A percentile compares a stretch with the other conserved stretches of the same genome.
These are phyloP conservation scores for Odocoileus hemionus DNA, from an alignment of 2,113 vertebrate species.

Conservation along the genomic window DNA sequence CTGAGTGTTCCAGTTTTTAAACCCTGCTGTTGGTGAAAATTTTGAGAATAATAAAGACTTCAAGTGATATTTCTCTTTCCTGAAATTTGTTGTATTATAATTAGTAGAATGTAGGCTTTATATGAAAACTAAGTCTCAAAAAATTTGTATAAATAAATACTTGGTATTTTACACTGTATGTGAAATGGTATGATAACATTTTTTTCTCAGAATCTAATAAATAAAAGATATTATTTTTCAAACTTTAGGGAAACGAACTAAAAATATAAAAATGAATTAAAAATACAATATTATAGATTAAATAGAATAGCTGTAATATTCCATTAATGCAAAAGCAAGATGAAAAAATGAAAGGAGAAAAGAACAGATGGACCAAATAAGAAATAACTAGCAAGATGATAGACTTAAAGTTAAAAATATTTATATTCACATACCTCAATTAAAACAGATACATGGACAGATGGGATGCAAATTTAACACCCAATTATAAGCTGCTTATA, in stretches of 20 bases:
- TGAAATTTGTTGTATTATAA: neutral
- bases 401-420: neutral
- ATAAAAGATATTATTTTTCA: neutral
- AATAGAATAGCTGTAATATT: neutral
- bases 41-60: neutral
- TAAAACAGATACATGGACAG: neutral
- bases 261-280: neutral
- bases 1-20: neutral
- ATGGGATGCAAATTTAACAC: neutral
- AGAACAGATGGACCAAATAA: neutral
- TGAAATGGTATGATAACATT: neutral
- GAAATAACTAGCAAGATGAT: neutral
- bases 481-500: neutral
- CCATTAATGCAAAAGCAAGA: neutral
- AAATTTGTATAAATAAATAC: neutral
- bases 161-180: neutral
- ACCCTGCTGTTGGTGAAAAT: neutral
- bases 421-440: neutral
- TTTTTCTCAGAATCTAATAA: neutral
- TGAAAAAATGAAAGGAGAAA: neutral
- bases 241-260: neutral
- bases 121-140: neutral
- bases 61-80: neutral
- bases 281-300: neutral
- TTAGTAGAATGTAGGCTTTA: neutral